These are phyloP conservation scores for Marronus borbonicus DNA, from an alignment of 2,888 invertebrate species.

Conservation along the genomic window DNA sequence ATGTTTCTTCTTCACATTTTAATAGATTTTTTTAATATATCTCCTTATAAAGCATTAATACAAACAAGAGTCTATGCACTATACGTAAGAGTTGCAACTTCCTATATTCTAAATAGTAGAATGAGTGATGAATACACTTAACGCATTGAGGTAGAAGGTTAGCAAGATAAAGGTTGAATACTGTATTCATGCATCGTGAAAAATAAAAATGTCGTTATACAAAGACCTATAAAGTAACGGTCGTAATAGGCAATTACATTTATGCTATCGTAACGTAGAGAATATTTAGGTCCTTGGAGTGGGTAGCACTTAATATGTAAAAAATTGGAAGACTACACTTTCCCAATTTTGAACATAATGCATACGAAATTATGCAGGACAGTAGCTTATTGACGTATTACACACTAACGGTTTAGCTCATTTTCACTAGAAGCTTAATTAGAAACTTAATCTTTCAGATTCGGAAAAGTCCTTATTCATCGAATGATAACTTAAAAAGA, in stretches of 20 bases:
- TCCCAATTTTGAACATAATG: slow-evolving; percentile 3
- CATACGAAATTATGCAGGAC: slow-evolving; percentile 9
- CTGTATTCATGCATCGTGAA: slow-evolving; percentile 34
- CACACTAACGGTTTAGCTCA: no score
- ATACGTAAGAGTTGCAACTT: not conserved
- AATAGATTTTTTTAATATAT: not conserved
- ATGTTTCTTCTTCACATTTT: not conserved
- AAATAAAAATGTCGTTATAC: slow-evolving; percentile 27
- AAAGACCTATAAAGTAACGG: slow-evolving; percentile 29
- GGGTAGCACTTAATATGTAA: not conserved
- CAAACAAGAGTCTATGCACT: not conserved
- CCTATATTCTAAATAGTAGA: slow-evolving; percentile 7
- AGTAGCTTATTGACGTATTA: not conserved
- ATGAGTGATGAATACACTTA: slow-evolving; percentile 30
- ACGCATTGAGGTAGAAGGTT: not conserved
- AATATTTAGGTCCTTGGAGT: not conserved
- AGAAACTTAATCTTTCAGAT: no score
- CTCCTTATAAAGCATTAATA: not conserved
- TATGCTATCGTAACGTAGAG: not conserved
- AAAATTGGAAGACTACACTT: not conserved
- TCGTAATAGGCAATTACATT: slow-evolving; percentile 10
- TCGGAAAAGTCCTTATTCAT: no score
- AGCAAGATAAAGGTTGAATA: not conserved
- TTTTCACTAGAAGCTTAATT: no score
- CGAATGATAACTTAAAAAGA: no score